These are phyloP conservation scores for Carpatolechia fugitivella DNA, from an alignment of 2,888 invertebrate species.

Conservation along the genomic window DNA sequence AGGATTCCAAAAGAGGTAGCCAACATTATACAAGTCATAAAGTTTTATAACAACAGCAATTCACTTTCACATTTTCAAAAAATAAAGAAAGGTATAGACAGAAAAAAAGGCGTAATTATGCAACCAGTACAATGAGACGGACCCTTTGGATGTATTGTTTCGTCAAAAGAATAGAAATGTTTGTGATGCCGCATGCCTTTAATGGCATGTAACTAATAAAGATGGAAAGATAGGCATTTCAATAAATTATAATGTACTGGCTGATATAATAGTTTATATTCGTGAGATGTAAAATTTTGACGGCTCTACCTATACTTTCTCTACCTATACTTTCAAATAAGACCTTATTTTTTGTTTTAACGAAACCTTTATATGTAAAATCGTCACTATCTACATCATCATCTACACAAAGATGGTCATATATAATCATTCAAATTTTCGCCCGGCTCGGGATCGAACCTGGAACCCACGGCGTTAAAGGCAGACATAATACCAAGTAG, in stretches of 20 bases:
- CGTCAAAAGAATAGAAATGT: constrained; percentile 24
- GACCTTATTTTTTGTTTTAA: no score
- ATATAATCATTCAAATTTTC: no score
- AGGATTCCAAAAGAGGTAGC: constrained; percentile 46
- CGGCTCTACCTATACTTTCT: no score
- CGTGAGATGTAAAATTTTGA: no score
- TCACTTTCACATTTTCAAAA: constrained; percentile 58
- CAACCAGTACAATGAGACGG: constrained; percentile 29
- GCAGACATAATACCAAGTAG: no score
- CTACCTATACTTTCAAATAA: no score
- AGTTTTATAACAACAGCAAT: constrained; percentile 36
- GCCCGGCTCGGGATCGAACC: no score
- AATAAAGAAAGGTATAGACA: constrained; percentile 29
- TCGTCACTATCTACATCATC: no score
- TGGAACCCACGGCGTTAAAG: no score
- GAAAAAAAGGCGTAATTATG: constrained; percentile 33
- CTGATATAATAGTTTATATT: no score
- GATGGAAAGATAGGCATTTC: background rate
- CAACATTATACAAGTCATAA: constrained; percentile 30
- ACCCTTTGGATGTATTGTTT: constrained; percentile 27
- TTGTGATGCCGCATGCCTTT: constrained; percentile 12
- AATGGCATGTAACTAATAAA: background rate
- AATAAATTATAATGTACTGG: background rate
- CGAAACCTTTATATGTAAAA: no score
- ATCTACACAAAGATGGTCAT: no score